Conservation (phyloP, 2,888 invertebrate species). For the Acrobasis repandana region DNA sequence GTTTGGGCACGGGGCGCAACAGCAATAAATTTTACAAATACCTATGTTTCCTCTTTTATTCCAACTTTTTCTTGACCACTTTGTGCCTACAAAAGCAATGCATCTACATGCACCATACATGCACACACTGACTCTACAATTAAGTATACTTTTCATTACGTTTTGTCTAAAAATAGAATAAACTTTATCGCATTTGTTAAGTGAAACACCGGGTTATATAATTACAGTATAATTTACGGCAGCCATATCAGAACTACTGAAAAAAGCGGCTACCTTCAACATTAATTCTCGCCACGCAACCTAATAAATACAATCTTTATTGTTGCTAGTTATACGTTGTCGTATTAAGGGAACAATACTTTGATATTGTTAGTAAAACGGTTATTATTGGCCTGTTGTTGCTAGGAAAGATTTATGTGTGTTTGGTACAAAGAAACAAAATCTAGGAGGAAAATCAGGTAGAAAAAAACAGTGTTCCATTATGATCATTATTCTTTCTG, state of each 20-base stretch:
- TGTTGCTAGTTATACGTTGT: conserved; percentile 46
- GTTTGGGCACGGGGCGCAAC: no score
- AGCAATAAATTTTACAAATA: no score
- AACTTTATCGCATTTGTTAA: conserved; percentile 56
- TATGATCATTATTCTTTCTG: no score
- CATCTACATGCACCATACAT: no score
- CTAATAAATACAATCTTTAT: conserved; percentile 67
- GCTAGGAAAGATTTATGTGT: not conserved
- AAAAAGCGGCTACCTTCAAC: conserved; percentile 59
- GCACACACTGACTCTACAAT: not conserved
- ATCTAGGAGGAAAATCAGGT: no score
- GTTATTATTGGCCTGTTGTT: not conserved
- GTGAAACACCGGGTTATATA: conserved; percentile 63
- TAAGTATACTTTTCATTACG: not conserved
- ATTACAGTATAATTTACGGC: conserved; percentile 73
- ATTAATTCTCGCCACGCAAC: conserved; percentile 63
- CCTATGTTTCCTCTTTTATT: no score
- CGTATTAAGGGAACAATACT: conserved; percentile 29
- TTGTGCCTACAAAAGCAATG: no score
- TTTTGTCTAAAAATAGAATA: conserved; percentile 48
- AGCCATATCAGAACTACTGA: conserved; percentile 65
- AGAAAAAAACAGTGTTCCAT: no score
- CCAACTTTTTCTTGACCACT: no score
- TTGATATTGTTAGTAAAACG: not conserved
- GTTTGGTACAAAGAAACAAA: no score